These are phyloP conservation scores for Halotydeus destructor DNA, from an alignment of 1,140 invertebrate species.

Conservation along the genomic window DNA sequence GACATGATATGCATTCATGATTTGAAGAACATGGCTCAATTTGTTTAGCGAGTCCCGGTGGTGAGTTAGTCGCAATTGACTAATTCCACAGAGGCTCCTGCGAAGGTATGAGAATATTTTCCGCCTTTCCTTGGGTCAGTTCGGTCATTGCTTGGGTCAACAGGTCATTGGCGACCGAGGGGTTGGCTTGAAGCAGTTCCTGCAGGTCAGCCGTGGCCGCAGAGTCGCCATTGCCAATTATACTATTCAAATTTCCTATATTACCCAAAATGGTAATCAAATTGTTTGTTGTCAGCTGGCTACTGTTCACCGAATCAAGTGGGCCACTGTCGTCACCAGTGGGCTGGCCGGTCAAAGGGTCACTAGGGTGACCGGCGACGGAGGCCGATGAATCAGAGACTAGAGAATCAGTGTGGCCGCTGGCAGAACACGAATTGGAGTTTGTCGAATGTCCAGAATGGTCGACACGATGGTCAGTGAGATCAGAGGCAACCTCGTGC, in stretches of 20 bases:
- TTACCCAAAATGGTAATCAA: constrained; percentile 4
- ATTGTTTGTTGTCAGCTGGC: background rate
- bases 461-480: background rate
- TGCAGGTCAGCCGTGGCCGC: background rate
- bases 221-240: background rate
- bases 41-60: too few species aligned
- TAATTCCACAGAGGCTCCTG: too few species aligned
- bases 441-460: background rate
- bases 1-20: too few species aligned
- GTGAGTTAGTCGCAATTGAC: too few species aligned
- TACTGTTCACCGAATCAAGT: too few species aligned
- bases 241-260: constrained; percentile 6
- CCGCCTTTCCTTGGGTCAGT: constrained; percentile 24
- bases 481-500: background rate
- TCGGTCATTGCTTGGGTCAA: constrained; percentile 29
- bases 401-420: background rate
- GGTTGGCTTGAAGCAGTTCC: constrained; percentile 14
- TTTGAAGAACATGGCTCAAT: too few species aligned
- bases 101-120: too few species aligned
- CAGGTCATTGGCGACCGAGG: constrained; percentile 22
- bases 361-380: too few species aligned
- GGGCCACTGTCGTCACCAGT: background rate
- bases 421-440: background rate
- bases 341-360: too few species aligned
- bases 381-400: too few species aligned